Conservation (phyloP, 2,113 vertebrate genomes). For the Dryoscopus gambensis region DNA sequence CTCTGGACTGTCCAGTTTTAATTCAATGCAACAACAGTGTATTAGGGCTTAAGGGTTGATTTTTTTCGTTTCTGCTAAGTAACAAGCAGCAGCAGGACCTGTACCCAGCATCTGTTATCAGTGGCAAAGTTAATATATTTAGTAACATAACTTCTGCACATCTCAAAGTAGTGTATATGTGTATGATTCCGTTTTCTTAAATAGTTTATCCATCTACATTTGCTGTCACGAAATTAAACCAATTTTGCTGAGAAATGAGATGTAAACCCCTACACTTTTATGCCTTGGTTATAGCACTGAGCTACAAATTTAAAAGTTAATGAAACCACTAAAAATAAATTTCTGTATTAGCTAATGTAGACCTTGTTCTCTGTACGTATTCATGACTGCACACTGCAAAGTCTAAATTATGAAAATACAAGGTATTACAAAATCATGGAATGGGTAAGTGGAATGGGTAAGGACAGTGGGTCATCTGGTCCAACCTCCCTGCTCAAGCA, state of each 20-base stretch:
- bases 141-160: background rate
- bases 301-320: background rate
- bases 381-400: background rate
- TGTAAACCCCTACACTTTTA: background rate
- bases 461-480: background rate
- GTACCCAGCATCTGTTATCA: background rate
- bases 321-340: background rate
- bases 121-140: background rate
- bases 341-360: background rate
- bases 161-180: background rate
- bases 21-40: background rate
- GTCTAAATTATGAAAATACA: background rate
- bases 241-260: background rate
- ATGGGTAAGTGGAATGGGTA: background rate
- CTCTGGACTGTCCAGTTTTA: background rate
- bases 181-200: background rate
- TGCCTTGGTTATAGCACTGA: background rate
- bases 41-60: background rate
- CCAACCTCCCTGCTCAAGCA: background rate
- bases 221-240: background rate
- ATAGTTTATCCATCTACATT: background rate
- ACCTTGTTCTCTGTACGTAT: background rate
- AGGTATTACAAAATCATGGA: background rate
- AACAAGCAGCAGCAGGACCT: background rate
- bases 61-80: background rate